A percentile compares a stretch with the other conserved stretches of the same genome.
Conservation (phyloP, 2,113 vertebrate genomes). For the Petrocephalus microphthalmus region DNA sequence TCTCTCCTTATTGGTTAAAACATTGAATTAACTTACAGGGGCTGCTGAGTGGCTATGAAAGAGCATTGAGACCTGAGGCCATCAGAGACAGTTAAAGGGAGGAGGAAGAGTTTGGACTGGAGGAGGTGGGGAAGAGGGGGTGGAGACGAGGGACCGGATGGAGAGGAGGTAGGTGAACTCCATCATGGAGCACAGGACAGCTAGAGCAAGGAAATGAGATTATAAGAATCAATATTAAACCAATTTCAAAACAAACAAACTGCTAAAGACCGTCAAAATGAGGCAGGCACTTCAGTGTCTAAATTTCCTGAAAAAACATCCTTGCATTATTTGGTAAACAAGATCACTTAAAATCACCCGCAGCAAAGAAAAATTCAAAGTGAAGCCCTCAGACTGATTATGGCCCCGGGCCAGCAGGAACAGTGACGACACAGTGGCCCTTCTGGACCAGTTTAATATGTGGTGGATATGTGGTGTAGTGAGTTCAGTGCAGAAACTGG, state of each 20-base stretch:
- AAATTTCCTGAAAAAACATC: neutral
- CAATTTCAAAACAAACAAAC: neutral
- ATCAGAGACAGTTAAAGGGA: too few relatives aligned
- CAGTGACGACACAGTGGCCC: neutral
- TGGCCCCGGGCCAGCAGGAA: neutral
- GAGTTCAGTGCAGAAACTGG: neutral
- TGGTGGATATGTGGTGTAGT: neutral
- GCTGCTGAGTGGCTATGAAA: neutral
- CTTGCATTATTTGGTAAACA: neutral
- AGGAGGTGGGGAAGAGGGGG: neutral
- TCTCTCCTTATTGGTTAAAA: conserved; percentile 1
- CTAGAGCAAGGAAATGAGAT: neutral
- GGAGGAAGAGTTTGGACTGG: neutral
- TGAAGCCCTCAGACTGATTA: neutral
- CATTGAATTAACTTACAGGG: neutral
- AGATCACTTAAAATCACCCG: neutral
- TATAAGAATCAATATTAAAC: neutral
- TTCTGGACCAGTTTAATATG: neutral
- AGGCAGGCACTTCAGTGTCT: neutral
- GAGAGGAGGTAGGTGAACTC: neutral
- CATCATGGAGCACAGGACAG: neutral
- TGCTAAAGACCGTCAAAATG: neutral
- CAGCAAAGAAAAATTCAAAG: neutral
- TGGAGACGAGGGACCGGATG: neutral
- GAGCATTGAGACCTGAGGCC: neutral